Base-by-base conservation (phyloP, 2,797 vertebrate species). In the Cottoperca gobio region DNA sequence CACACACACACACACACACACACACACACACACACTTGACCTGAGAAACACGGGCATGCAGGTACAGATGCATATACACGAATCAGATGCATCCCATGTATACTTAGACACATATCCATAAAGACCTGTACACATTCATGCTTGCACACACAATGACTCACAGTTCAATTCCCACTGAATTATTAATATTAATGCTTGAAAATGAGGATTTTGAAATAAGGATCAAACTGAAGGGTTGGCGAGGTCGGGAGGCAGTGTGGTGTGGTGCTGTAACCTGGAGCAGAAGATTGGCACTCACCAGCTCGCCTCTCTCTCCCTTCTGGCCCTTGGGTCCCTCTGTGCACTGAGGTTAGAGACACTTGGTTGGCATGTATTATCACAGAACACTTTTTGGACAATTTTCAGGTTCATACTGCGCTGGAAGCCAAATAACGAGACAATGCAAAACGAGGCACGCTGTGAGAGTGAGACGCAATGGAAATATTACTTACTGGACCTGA, bases 251-350 rank as follows among this genome's bases (percentile, higher is more conserved):
- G 28, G 67, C 52, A 52, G 31, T 40, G 58, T 72, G 78, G 59
- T 81, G 35, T n/a, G 43, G 12, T 33, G 48, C 48, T 42, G 35
- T 74, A 83, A 90, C 84, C 81, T 70, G 67, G 26, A 42, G 68
- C 72, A 68, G 48, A 80, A 57, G 66, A 84, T 33, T 89, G 84
- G 80, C 86, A 91, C 93, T 94, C 87, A 95, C 94, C 91, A 53
- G 3, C 40, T 94, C 91, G 81, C 93, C 94, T 84, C 88, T 93
- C 67, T 93, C 93, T 82, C 94, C 94, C 85, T 95, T 95, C 82
- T 86, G 90, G 85, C 92, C 93, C 28, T 73, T 78, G 81, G 82
- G 67, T 85, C 89, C 92, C 55, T 78, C 75, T 46, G 82, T 48
- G 79, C 93, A 93, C 93, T 94, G 78, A 79, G 75, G 90, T 85